Evolutionary conservation across 2,888 invertebrate species (phyloP).

Genomic region (Sylvicola cinctus): DNA sequence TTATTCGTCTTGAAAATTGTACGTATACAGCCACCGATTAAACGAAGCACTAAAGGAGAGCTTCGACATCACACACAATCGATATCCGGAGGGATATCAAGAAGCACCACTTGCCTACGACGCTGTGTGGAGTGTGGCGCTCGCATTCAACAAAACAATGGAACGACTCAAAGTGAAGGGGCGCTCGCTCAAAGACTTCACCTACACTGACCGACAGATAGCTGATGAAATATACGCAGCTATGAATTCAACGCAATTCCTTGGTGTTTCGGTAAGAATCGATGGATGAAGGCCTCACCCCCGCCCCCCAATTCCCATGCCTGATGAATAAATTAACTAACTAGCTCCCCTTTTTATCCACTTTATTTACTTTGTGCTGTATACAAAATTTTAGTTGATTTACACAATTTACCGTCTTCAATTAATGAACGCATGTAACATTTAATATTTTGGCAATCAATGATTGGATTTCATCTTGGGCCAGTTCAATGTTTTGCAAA

Average conservation of each 20-base stretch:
- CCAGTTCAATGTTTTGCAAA: too few species aligned
- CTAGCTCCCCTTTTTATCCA: too few species aligned
- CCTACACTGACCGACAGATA: conserved; percentile 85
- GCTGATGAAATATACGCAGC: conserved; percentile 92
- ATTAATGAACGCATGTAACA: too few species aligned
- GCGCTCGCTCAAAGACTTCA: conserved; percentile 81
- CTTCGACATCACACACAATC: conserved; percentile 68
- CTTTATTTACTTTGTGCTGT: too few species aligned
- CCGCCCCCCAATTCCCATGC: too few species aligned
- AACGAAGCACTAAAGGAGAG: conserved; percentile 63
- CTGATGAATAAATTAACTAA: too few species aligned
- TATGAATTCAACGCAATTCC: conserved; percentile 94
- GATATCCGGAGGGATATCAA: conserved; percentile 85
- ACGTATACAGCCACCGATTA: conserved; percentile 47
- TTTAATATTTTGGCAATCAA: too few species aligned
- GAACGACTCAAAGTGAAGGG: conserved; percentile 53
- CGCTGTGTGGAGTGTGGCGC: conserved; percentile 96
- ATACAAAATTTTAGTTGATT: too few species aligned
- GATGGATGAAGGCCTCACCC: too few species aligned
- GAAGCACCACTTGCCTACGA: conserved; percentile 98
- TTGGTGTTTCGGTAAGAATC: conserved; percentile 84
- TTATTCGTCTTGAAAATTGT: too few species aligned
- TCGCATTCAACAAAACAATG: conserved; percentile 96
- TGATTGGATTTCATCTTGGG: too few species aligned
- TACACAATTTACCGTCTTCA: too few species aligned